Base-by-base conservation (phyloP, 2,113 vertebrate species). In the Podocnemis expansa region DNA sequence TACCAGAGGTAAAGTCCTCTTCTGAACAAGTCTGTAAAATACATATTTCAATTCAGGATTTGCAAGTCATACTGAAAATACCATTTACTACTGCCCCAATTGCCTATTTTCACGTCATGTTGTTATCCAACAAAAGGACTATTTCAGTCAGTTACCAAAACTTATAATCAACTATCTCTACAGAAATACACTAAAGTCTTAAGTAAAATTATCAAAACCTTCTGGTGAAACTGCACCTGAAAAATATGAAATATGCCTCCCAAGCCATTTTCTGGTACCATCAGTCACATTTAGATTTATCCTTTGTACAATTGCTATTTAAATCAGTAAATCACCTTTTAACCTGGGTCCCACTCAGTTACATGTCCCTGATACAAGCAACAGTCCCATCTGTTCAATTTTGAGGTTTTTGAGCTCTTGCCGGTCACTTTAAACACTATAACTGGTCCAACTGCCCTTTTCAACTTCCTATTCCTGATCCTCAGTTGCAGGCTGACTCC, bases 41-140 rank as follows among this genome's bases (percentile, higher is more conserved):
- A 70, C n/a, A 70, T n/a, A 70, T 70, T 70, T 70, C 17, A 55
- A 90, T 95, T 95, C 83, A 98, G 95, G 98, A 98, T 86, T 98
- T 98, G 82, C 25, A 58, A 81, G 25, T 58, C 54, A 56, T 41
- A 45, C 54, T 58, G 54, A 58, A 43, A 81, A 81, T 56, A 81
- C 38, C 52, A 27, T 55, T 56, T 81, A 27, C 14, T 81, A 41
- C 41, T 43, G 38, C 43, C 38, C 38, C 19, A 27, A 21, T 56
- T 81, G 43, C 34, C 19, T 38, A 81, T 58, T n/a, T 81, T 29
- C 17, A 6, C 43, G 38, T 19, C 43, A 81, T 17, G 41, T 45
- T 81, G 24, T 43, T 58, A 43, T 43, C 14, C 24, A 81, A 21
- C n/a, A 70, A 10, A 27, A 43, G 38, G 56, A 81, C 43, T 24